These are phyloP conservation scores for Hyperoplus immaculatus DNA, from an alignment of 2,797 vertebrate species.

Conservation along the genomic window DNA sequence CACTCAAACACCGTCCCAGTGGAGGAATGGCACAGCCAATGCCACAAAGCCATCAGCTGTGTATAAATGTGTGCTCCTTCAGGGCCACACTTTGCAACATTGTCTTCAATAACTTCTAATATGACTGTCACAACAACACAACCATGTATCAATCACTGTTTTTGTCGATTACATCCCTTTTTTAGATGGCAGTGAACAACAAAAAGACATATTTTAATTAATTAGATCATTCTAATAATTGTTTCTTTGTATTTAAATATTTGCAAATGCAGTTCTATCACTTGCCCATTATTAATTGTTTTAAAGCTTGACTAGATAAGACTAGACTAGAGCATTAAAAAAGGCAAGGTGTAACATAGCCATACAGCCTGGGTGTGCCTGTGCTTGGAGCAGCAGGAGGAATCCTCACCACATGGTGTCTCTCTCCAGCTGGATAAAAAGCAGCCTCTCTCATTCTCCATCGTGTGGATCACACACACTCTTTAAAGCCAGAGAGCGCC, in stretches of 20 bases:
- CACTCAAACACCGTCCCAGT: conserved; percentile 75
- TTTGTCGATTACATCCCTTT: conserved; percentile 8
- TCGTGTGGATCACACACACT: conserved; percentile 68
- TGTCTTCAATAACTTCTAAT: conserved; percentile 62
- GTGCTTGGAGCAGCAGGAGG: conserved; percentile 72
- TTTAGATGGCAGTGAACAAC: background rate
- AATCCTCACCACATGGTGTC: conserved; percentile 89
- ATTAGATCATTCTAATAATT: background rate
- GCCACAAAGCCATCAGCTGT: conserved; percentile 71
- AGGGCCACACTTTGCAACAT: conserved; percentile 54
- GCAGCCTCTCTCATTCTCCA: conserved; percentile 62
- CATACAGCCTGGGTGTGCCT: conserved; percentile 52
- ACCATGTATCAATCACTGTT: conserved; percentile 52
- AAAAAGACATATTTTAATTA: background rate
- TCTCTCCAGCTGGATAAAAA: conserved; percentile 88
- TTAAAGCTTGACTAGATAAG: background rate
- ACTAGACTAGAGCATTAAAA: background rate
- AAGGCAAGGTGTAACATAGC: conserved; percentile 26
- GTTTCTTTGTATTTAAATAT: background rate
- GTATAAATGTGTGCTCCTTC: conserved; percentile 74
- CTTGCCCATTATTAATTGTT: background rate
- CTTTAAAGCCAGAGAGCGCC: conserved; percentile 48
- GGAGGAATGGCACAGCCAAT: conserved; percentile 70
- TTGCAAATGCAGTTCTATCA: background rate
- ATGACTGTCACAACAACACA: conserved; percentile 38